Evolutionary conservation across 2,113 vertebrate species (phyloP).

Genomic region (Columba janthina): DNA sequence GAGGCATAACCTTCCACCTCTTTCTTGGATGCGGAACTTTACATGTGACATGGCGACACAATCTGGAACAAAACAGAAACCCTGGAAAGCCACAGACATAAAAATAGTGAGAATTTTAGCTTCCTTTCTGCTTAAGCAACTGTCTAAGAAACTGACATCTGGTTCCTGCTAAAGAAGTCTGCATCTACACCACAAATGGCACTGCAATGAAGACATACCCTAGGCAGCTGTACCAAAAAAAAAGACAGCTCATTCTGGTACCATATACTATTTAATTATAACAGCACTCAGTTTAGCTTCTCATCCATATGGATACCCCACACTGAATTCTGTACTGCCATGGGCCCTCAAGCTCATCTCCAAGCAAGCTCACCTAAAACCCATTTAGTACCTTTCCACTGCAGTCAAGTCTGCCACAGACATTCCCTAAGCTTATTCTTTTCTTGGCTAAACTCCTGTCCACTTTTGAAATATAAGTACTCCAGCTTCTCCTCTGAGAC

Average conservation of each 20-base stretch:
- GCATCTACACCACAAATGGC: constrained; percentile 21
- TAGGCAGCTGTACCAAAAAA: not conserved
- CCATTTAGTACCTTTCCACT: not conserved
- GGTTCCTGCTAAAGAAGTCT: constrained; percentile 37
- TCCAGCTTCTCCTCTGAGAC: not conserved
- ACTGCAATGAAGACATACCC: not conserved
- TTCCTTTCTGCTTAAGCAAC: constrained; percentile 34
- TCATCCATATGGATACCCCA: constrained; percentile 22
- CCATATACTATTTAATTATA: constrained; percentile 22
- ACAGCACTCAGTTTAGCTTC: not conserved
- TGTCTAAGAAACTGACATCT: constrained; percentile 42
- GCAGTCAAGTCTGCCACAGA: not conserved
- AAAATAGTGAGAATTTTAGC: constrained; percentile 47
- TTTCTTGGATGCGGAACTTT: not conserved
- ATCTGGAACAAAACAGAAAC: constrained; percentile 52
- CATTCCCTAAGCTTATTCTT: not conserved
- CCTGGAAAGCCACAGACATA: constrained; percentile 33
- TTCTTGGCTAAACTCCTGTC: not conserved
- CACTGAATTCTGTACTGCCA: not conserved
- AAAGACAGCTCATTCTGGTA: not conserved
- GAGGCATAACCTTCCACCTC: not conserved
- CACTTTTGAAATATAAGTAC: not conserved
- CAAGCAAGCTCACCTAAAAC: not conserved
- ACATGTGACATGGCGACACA: not conserved
- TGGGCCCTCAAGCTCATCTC: not conserved